Base-by-base conservation (phyloP, 2,888 invertebrate genomes). In the Seira musarum region DNA sequence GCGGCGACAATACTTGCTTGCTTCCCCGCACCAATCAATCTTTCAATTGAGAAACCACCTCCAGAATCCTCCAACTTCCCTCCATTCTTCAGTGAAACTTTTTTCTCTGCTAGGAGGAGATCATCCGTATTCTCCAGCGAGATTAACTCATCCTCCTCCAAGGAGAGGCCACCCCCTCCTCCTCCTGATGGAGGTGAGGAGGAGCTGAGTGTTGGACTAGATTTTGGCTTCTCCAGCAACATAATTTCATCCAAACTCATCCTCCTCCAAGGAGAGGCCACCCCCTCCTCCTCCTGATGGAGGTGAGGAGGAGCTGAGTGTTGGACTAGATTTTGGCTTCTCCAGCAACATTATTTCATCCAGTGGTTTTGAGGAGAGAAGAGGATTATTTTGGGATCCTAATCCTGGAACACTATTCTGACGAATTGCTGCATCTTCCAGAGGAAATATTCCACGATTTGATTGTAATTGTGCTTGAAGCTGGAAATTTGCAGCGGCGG, bases 41-140 rank as follows among this genome's bases (percentile, higher is more conserved):
- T 79, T 71, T 85, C 85, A 49, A 85, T 85, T 1, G 85, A 85
- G 61, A 85, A 85, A 10, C 66, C 71, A 15, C 69, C 69, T 17
- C 8, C 17, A 53, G 49, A 22, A 24, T 72, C 85, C 10, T 76
- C 82, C 2, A 74, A 66, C 49, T 80, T 70, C 13, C 70, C 72
- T 19, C 8, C 70, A 30, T 64, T 77, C 1, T 61, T 61, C 13
- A 25, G 19, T 5, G 6, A 13, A n/a, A 71, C 10, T 22, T 70
- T 73, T 46, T 72, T 70, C 8, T 71, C 71, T 10, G 63, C 8
- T 2, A 78, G 25, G 13, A 78, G 40, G 25, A 70, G 21, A 15
- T 78, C 78, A 17, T 66, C 71, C 10, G 78, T 78, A 24, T 78
- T 78, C 19, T 78, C 78, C 21, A 78, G 15, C n/a, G 72, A 71